Evolutionary conservation across 2,113 vertebrate genomes (phyloP), one percentile per base, ranked within the genome.

Genomic region (Leptobrachium leishanense): DNA sequence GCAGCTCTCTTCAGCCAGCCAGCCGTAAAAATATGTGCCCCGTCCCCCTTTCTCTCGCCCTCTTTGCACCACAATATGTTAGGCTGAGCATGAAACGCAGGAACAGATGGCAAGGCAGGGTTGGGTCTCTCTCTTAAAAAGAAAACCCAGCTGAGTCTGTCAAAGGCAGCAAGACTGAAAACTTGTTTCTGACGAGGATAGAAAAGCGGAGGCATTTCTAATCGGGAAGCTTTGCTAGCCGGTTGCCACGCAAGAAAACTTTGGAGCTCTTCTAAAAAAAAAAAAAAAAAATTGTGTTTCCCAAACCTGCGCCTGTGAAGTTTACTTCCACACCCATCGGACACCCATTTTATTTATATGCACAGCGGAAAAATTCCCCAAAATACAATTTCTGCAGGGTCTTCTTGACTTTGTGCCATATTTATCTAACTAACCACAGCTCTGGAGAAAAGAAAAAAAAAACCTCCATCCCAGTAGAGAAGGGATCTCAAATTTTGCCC

Each of bases 11-110:
- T 74, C 65, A 74, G 62, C 43, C 78, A 81, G 31, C 31, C n/a
- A 81, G 64, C 78, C 78, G 13, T 81, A 74, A 81, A 81, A 81
- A 68, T 81, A 81, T 74, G 72, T 74, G 78, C 71, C 64, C 70
- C 70, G 57, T 73, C 63, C 77, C 77, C 73, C 70, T 67, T 42
- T 6, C 78, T 73, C 63, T 69, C 77, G 72, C 70, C 57, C 53
- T 6, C 78, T 63, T 31, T 41, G 66, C 43, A 68, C 50, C 64
- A 81, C 78, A 81, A 81, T 81, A 81, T 81, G 78, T 68, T 66
- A 81, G 78, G 10, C 71, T 81, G 72, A 81, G 78, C 78, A 67
- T 81, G 65, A 74, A 81, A 74, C 71, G 68, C 50, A 68, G 59
- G 72, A 81, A 81, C 78, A 81, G 78, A 81, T 81, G 78, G 78